phyloP scores from a whole-genome alignment of 2,113 vertebrate genomes.

The Isurus oxyrinchus region DNA sequence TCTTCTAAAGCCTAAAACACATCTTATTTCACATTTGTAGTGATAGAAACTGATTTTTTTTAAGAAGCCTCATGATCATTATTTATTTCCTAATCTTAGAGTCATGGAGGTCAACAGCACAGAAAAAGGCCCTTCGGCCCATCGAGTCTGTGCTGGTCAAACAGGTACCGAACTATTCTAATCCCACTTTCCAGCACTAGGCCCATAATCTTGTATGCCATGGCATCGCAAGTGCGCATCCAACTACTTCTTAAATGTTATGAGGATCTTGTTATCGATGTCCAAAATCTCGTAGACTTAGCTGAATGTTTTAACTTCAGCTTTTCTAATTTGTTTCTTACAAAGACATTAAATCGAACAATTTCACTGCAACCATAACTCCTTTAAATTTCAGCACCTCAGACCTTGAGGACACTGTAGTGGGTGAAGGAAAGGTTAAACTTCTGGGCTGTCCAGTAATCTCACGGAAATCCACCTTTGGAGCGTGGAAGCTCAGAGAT shows the following conservation, averaged over 20 bases:
- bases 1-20: not conserved
- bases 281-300: not conserved
- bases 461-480: too few species aligned
- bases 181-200: too few species aligned
- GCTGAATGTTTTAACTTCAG: not conserved
- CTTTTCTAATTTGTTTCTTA: not conserved
- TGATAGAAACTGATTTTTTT: not conserved
- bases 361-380: not conserved
- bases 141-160: too few species aligned
- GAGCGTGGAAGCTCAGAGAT: not conserved
- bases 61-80: not conserved
- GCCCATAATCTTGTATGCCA: too few species aligned
- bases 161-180: too few species aligned
- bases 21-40: not conserved
- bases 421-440: not conserved
- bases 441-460: not conserved
- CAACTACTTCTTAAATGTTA: too few species aligned
- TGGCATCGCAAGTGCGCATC: too few species aligned
- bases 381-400: not conserved
- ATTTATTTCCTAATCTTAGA: not conserved
- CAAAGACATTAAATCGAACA: not conserved
- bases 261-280: not conserved
- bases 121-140: too few species aligned
- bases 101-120: too few species aligned
- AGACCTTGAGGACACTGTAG: too few species aligned